Conservation (phyloP, 2,113 vertebrate genomes). For the Cephalopholis sonnerati region DNA sequence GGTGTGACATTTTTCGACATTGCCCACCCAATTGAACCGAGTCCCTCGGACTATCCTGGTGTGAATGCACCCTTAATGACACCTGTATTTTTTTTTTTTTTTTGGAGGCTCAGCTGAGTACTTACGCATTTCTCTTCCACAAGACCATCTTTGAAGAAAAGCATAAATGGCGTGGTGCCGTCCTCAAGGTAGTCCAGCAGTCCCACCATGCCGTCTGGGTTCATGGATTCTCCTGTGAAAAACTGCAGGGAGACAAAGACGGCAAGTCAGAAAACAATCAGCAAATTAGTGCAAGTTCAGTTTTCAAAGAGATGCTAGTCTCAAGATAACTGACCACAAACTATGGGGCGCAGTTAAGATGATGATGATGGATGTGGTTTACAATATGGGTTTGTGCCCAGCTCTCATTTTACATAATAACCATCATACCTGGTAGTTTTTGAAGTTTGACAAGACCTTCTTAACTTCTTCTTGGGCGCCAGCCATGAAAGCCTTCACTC, state of each 20-base stretch:
- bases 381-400: no score
- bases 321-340: background rate
- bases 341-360: no score
- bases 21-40: no score
- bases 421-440: constrained; percentile 65
- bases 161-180: constrained; percentile 91
- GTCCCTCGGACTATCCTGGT: no score
- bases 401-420: background rate
- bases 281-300: no score
- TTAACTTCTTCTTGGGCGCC: constrained; percentile 3
- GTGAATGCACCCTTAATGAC: no score
- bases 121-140: constrained; percentile 94
- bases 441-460: constrained; percentile 39
- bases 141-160: constrained; percentile 94
- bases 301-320: background rate
- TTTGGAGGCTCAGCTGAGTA: constrained; percentile 13
- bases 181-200: constrained; percentile 95
- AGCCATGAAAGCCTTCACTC: constrained; percentile 59
- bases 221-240: constrained; percentile 92
- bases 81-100: no score
- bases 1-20: no score
- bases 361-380: no score
- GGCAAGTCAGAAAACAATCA: rapidly evolving
- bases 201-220: constrained; percentile 89
- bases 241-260: constrained; percentile 78